Evolutionary conservation across 2,113 vertebrate genomes (phyloP).

Genomic region (Osmerus mordax): DNA sequence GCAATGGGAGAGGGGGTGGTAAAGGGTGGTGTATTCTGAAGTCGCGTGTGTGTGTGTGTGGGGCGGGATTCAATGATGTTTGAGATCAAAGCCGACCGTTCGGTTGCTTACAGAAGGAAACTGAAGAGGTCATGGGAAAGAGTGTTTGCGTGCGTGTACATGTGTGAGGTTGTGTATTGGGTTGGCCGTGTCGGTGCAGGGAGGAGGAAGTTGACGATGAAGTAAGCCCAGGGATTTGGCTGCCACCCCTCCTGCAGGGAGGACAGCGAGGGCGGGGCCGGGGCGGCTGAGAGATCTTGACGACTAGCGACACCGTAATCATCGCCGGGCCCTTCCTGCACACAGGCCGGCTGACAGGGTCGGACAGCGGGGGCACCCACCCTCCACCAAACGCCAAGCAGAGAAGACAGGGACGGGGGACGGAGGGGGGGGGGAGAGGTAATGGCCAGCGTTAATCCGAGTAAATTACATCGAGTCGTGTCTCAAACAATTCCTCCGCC

Average conservation of each 20-base stretch:
- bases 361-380: slow-evolving; percentile 22
- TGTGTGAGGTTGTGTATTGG: no score
- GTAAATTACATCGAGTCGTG: slow-evolving; percentile 64
- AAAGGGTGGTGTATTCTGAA: not conserved
- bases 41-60: not conserved
- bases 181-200: slow-evolving; percentile 1
- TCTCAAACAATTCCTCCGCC: slow-evolving; percentile 60
- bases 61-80: no score
- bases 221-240: slow-evolving; percentile 7
- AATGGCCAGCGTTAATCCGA: slow-evolving; percentile 70
- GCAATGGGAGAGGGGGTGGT: slow-evolving; percentile 4
- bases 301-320: slow-evolving; percentile 72
- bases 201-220: slow-evolving; percentile 11
- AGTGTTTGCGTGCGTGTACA: not conserved
- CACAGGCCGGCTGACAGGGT: slow-evolving; percentile 65
- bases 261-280: not conserved
- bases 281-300: slow-evolving; percentile 48
- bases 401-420: slow-evolving; percentile 47
- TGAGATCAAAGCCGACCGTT: no score
- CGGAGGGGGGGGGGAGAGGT: slow-evolving; percentile 50
- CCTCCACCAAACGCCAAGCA: slow-evolving; percentile 24
- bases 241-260: no score
- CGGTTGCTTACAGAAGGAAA: not conserved
- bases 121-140: not conserved
- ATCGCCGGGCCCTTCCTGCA: slow-evolving; percentile 67